Percentiles rank a stretch among this genome's conserved stretches.
Conservation (phyloP, 92 coral and sea anemone species). For the Umimayanthus chanpuru region DNA sequence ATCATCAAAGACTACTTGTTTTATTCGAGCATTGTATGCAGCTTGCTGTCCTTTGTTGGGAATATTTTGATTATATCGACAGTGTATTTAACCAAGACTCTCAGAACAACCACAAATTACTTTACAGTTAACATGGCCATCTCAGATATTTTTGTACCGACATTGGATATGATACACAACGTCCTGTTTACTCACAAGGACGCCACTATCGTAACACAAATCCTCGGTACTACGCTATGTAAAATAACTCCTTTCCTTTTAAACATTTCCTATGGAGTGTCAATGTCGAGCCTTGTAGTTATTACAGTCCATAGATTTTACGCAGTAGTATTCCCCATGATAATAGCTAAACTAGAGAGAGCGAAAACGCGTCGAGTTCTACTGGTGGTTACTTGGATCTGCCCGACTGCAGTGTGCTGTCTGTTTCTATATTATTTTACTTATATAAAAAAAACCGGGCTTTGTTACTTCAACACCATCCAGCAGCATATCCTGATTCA, state of each 20-base stretch:
- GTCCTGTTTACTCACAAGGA: neutral
- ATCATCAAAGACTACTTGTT: too few species aligned
- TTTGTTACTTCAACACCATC: too few species aligned
- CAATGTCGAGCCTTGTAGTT: constrained; percentile 19
- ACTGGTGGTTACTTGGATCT: constrained; percentile 12
- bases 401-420: neutral
- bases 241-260: constrained; percentile 9
- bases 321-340: constrained; percentile 22
- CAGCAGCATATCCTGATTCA: too few species aligned
- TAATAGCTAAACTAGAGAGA: neutral
- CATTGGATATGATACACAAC: constrained; percentile 1
- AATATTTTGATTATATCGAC: too few species aligned
- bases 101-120: too few species aligned
- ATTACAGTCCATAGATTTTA: constrained; percentile 24
- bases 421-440: neutral
- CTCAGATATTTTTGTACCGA: too few species aligned
- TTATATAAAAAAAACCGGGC: too few species aligned
- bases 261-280: constrained; percentile 26
- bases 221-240: neutral
- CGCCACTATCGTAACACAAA: neutral
- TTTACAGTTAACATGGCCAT: too few species aligned
- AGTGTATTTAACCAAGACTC: too few species aligned
- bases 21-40: too few species aligned
- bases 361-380: neutral
- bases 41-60: too few species aligned